Conservation (phyloP, 2,888 invertebrate genomes). For the Pandemis corylana region DNA sequence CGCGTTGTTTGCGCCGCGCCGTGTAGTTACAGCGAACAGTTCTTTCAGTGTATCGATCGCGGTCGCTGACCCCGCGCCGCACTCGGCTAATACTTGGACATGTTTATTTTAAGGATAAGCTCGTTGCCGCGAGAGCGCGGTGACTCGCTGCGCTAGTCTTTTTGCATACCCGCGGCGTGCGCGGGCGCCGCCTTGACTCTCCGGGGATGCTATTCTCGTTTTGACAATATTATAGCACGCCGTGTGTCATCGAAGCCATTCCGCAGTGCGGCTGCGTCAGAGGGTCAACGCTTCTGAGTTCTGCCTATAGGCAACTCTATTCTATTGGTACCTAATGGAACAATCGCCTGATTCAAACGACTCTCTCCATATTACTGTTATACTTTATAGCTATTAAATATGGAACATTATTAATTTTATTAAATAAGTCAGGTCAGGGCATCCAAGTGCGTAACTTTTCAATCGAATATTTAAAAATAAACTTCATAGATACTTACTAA, state of each 20-base stretch:
- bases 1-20: not conserved
- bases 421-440: too few relatives aligned
- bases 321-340: not conserved
- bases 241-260: constrained; percentile 14
- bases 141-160: constrained; percentile 14
- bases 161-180: constrained; percentile 25
- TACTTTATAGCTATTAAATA: too few relatives aligned
- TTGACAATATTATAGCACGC: not conserved
- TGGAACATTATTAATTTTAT: too few relatives aligned
- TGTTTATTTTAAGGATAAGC: constrained; percentile 33
- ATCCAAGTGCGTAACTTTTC: too few relatives aligned
- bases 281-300: constrained; percentile 1
- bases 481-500: too few relatives aligned
- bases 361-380: not conserved
- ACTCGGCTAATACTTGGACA: constrained; percentile 22
- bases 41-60: constrained; percentile 23
- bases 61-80: constrained; percentile 34
- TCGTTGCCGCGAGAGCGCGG: not conserved
- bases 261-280: not conserved
- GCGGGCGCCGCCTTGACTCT: constrained; percentile 9
- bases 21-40: not conserved
- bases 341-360: not conserved
- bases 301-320: not conserved
- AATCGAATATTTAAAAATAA: too few relatives aligned
- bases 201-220: constrained; percentile 28